These are phyloP conservation scores for Callosobruchus maculatus DNA, from an alignment of 2,888 invertebrate genomes.

Conservation along the genomic window DNA sequence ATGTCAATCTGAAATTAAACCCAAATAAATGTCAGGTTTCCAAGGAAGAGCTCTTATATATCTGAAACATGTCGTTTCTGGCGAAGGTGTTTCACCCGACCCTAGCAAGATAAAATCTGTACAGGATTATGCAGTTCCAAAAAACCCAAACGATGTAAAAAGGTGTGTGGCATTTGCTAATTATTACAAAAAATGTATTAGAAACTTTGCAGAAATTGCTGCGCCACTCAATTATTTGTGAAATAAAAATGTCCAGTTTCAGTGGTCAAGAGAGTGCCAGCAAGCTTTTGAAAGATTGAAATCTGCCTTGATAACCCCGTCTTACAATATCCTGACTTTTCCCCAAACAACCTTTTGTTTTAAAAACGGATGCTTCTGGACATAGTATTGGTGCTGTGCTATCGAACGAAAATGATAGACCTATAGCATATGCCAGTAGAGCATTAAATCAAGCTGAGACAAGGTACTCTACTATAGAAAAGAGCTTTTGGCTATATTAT, in stretches of 20 bases:
- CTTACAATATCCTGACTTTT: constrained; percentile 13
- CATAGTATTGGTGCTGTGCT: constrained; percentile 12
- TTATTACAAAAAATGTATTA: constrained; percentile 24
- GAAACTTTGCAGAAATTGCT: constrained; percentile 19
- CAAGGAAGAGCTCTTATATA: not conserved
- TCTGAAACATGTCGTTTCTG: not conserved
- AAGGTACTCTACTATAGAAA: not conserved
- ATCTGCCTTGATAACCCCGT: constrained; percentile 9
- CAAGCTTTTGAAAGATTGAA: constrained; percentile 10
- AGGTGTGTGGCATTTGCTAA: constrained; percentile 24
- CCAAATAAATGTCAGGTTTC: constrained; percentile 3
- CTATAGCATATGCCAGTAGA: not conserved
- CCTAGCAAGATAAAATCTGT: constrained; percentile 18
- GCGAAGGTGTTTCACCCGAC: constrained; percentile 16
- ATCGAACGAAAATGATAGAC: constrained; percentile 10
- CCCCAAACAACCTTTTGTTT: constrained; percentile 7
- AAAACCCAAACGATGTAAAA: constrained; percentile 16
- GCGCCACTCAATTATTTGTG: constrained; percentile 17
- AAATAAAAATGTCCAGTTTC: constrained; percentile 20
- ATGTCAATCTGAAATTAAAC: constrained; percentile 4
- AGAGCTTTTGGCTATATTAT: not conserved
- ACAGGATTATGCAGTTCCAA: constrained; percentile 19
- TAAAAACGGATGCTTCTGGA: constrained; percentile 11
- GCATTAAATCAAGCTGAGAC: not conserved
- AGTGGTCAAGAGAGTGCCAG: constrained; percentile 6